Percentiles rank a stretch among this genome's conserved stretches.
These are phyloP conservation scores for Plebejus anna DNA, from an alignment of 2,888 invertebrate species.

Conservation along the genomic window DNA sequence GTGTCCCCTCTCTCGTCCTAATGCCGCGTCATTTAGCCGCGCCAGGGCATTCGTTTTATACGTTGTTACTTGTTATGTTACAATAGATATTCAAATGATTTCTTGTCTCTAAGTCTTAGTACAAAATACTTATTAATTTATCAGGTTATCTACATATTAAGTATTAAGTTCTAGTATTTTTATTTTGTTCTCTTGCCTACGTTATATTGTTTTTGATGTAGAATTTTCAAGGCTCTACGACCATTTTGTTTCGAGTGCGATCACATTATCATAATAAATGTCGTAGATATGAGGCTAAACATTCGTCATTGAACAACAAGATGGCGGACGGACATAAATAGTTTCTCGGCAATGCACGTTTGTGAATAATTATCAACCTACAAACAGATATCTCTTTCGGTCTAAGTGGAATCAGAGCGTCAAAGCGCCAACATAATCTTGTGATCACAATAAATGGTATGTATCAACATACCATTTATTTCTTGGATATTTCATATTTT, in stretches of 20 bases:
- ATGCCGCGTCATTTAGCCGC: slow-evolving; percentile 68
- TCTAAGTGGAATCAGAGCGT: slow-evolving; percentile 43
- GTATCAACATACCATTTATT: no score
- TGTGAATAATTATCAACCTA: slow-evolving; percentile 62
- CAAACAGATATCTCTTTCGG: slow-evolving; percentile 49
- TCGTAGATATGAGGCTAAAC: slow-evolving; percentile 44
- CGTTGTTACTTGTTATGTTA: slow-evolving; percentile 61
- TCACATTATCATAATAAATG: slow-evolving; percentile 37
- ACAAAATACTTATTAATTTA: neutral
- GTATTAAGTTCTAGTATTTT: neutral
- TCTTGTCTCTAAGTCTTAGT: slow-evolving; percentile 38
- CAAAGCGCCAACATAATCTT: slow-evolving; percentile 38
- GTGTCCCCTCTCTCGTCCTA: slow-evolving; percentile 57
- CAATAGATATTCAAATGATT: slow-evolving; percentile 65
- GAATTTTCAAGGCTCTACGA: slow-evolving; percentile 7
- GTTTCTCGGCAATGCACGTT: slow-evolving; percentile 56
- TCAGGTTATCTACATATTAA: neutral
- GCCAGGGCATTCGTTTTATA: slow-evolving; percentile 64
- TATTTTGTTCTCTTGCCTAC: neutral
- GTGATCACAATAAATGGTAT: no score
- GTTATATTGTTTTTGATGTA: neutral
- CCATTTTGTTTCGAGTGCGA: slow-evolving; percentile 37
- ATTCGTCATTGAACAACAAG: slow-evolving; percentile 69
- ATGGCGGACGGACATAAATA: slow-evolving; percentile 70
- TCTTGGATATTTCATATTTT: neutral